Base-by-base conservation (phyloP, 2,797 vertebrate genomes). In the Coendou prehensilis region DNA sequence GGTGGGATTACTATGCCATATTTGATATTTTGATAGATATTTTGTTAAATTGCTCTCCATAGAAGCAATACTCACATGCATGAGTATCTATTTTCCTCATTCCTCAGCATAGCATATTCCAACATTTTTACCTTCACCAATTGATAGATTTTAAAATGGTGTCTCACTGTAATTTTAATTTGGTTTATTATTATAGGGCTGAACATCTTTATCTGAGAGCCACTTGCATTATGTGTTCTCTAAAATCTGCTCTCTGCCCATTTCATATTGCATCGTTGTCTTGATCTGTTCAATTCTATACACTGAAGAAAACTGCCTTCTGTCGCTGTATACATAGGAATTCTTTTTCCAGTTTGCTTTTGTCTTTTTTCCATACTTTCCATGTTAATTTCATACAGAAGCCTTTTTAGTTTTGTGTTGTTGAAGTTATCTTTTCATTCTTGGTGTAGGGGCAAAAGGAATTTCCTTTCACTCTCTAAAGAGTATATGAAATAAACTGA, bases 351-450 rank as follows among this genome's bases (percentile, higher is more conserved):
- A 2, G 7, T 75, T 91, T 80, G 76, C 75, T 75, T 30, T 47
- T 52, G 20, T 91, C 5, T 61, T 61, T 61, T 61, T 86, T 41
- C 30, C 17, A 50, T 75, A 50, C 1, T 64, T 52, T 50, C 9
- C 63, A 9, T 28, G 45, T 63, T 86, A 71, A 63, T 56, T 91
- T 85, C 73, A 76, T 54, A n/a, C 9, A 61, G 26, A 96, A 79
- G 17, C 67, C 50, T 50, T 78, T 85, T 75, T 50, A 20, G n/a
- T 87, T 95, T 93, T 63, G 67, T 80, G 37, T 57, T 83, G 9
- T 92, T 80, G 30, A 82, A 26, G 41, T 95, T 87, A 59, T 28
- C 69, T 96, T 93, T 89, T 86, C 54, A 67, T 54, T 84, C 26
- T 52, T 81, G n/a, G 33, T 52, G 18, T 52, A 9, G 2, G 7